phyloP scores from a whole-genome alignment of 2,888 invertebrate genomes.

The Drosophila bunnanda region DNA sequence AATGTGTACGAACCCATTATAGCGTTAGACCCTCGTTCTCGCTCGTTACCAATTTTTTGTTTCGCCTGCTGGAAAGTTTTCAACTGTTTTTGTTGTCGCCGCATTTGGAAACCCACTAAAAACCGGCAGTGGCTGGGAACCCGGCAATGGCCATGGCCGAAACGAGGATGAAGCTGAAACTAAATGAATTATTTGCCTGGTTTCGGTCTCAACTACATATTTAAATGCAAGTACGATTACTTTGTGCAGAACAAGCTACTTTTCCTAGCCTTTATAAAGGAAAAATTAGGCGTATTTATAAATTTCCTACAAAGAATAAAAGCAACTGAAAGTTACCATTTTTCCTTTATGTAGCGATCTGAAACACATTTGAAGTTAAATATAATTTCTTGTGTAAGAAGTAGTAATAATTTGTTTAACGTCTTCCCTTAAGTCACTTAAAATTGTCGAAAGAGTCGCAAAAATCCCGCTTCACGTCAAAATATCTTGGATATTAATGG shows the following conservation, averaged over 20 bases:
- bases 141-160: conserved; percentile 40
- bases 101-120: conserved; percentile 75
- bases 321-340: not conserved
- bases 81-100: conserved; percentile 51
- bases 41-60: conserved; percentile 23
- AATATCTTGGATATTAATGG: conserved; percentile 44
- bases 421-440: not conserved
- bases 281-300: not conserved
- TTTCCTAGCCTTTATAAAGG: not conserved
- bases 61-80: conserved; percentile 55
- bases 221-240: conserved; percentile 14
- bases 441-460: conserved; percentile 2
- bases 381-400: not conserved
- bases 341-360: not conserved
- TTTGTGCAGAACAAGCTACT: not conserved
- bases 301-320: not conserved
- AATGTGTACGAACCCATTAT: conserved; percentile 3
- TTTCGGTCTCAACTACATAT: conserved; percentile 6
- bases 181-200: conserved; percentile 43
- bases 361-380: not conserved
- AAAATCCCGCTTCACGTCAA: not conserved
- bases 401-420: not conserved
- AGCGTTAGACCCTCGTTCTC: conserved; percentile 19
- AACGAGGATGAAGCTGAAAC: conserved; percentile 39
- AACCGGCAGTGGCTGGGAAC: conserved; percentile 28